These are phyloP conservation scores for Tenthredo mesomela DNA, from an alignment of 2,888 invertebrate species.

Conservation along the genomic window DNA sequence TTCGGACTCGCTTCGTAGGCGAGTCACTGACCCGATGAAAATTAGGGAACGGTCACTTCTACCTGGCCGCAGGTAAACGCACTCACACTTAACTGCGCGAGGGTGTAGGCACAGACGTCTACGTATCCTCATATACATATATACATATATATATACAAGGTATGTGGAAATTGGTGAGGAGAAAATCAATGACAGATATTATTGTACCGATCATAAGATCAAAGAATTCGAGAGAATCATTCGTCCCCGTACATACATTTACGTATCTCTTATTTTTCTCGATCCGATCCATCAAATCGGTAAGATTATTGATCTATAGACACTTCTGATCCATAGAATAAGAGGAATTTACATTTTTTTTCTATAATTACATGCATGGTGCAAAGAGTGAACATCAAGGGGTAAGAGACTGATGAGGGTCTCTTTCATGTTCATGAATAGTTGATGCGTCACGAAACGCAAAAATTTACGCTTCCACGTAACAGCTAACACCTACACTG, in stretches of 20 bases:
- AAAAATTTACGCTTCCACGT: background rate
- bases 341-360: background rate
- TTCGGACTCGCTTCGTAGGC: slow-evolving; percentile 60
- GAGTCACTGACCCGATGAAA: slow-evolving; percentile 67
- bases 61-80: slow-evolving; percentile 10
- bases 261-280: background rate
- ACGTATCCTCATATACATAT: background rate
- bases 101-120: background rate
- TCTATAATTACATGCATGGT: background rate
- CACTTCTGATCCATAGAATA: background rate
- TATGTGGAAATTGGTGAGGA: background rate
- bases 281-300: background rate
- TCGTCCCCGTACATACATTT: background rate
- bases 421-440: background rate
- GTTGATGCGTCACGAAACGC: background rate
- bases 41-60: slow-evolving; percentile 62
- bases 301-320: background rate
- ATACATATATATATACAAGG: background rate
- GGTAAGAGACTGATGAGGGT: background rate
- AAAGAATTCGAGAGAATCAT: background rate
- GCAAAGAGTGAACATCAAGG: background rate
- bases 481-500: background rate
- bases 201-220: background rate
- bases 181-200: background rate
- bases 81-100: background rate